Conservation (phyloP, 2,113 vertebrate species). For the Sphaerodactylus townsendi region DNA sequence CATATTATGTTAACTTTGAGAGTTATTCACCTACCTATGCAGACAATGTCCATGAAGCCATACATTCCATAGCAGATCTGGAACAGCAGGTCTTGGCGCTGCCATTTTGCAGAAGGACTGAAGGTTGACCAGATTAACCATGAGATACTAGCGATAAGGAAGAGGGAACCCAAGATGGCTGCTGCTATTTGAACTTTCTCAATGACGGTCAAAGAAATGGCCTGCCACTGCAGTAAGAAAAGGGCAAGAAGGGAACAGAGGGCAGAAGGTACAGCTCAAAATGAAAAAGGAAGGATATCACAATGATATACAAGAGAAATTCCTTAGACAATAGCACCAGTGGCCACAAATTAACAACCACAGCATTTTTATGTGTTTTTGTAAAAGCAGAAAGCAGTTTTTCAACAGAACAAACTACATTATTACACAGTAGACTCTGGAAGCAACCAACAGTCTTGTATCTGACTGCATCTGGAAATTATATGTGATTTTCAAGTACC, state of each 20-base stretch:
- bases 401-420: background rate
- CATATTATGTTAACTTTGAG: accelerated
- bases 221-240: conserved; percentile 87
- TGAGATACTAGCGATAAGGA: conserved; percentile 98
- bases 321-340: background rate
- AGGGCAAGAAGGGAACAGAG: background rate
- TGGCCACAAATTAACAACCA: background rate
- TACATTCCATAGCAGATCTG: conserved; percentile 99
- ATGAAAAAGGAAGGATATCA: conserved; percentile 1
- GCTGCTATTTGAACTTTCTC: conserved; percentile 99
- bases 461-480: background rate
- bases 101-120: conserved; percentile 97
- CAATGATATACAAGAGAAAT: conserved; percentile 38
- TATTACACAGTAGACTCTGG: background rate
- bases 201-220: conserved; percentile 98
- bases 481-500: background rate
- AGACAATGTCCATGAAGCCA: conserved; percentile 99
- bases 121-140: conserved; percentile 99
- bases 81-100: conserved; percentile 98
- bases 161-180: conserved; percentile 94
- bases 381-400: background rate
- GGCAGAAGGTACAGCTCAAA: conserved; percentile 10
- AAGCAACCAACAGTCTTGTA: background rate
- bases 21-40: conserved; percentile 86
- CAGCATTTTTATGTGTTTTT: background rate